Conservation (phyloP, 1,140 invertebrate genomes). For the Panulirus ornatus region DNA sequence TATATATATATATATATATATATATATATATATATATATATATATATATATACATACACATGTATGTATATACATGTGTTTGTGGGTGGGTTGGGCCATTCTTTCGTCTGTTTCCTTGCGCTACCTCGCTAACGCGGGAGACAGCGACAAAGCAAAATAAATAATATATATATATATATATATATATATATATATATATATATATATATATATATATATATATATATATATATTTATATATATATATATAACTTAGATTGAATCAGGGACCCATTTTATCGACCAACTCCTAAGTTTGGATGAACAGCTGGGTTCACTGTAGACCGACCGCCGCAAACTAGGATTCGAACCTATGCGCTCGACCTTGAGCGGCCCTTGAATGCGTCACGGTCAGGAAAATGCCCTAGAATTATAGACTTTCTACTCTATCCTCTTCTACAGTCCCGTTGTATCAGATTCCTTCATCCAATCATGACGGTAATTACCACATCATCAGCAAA, state of each 20-base stretch:
- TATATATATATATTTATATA: conserved; percentile 12
- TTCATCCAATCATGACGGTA: background rate
- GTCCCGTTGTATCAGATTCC: background rate
- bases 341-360: too few relatives aligned
- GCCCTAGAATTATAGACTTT: conserved; percentile 32
- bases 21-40: background rate
- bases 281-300: too few relatives aligned
- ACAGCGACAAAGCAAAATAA: background rate
- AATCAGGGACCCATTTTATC: too few relatives aligned
- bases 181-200: background rate
- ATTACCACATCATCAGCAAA: background rate
- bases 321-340: too few relatives aligned
- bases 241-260: background rate
- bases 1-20: too few relatives aligned
- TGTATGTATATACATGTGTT: background rate
- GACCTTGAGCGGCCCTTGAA: too few relatives aligned
- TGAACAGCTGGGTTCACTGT: too few relatives aligned
- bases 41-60: background rate
- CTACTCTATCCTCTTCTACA: background rate
- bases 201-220: background rate
- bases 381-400: too few relatives aligned
- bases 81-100: too few relatives aligned
- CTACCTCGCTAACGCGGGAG: too few relatives aligned
- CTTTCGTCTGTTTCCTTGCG: background rate
- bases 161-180: background rate